A percentile compares a stretch with the other conserved stretches of the same genome.
phyloP scores from a whole-genome alignment of 2,113 vertebrate genomes.

The Cynoglossus semilaevis region DNA sequence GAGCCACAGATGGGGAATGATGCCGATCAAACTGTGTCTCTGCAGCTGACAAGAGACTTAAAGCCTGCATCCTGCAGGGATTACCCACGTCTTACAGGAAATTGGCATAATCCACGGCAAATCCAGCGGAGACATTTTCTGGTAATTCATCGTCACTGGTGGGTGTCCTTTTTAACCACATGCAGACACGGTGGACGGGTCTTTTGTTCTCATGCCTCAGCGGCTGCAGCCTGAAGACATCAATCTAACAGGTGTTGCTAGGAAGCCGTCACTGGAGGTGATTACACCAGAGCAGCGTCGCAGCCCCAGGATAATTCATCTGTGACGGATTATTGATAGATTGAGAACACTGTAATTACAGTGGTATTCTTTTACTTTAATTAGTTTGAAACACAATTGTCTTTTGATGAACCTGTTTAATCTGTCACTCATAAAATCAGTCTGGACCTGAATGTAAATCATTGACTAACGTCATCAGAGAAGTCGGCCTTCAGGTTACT shows the following conservation, averaged over 20 bases:
- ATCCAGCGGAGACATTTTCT: slow-evolving; percentile 38
- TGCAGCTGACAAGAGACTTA: slow-evolving; percentile 31
- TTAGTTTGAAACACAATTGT: slow-evolving; percentile 1
- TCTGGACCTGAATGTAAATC: no score
- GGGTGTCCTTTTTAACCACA: slow-evolving; percentile 31
- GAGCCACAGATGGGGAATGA: slow-evolving; percentile 44
- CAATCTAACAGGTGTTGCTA: slow-evolving; percentile 36
- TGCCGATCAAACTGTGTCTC: slow-evolving; percentile 57
- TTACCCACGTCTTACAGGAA: slow-evolving; percentile 58
- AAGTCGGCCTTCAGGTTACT: no score
- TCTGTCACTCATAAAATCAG: no score
- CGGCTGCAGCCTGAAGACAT: slow-evolving; percentile 38
- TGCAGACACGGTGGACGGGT: slow-evolving; percentile 23
- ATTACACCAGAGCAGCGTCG: slow-evolving; percentile 34
- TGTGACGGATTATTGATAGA: slow-evolving; percentile 26
- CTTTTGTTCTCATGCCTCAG: slow-evolving; percentile 50
- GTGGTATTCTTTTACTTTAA: background rate
- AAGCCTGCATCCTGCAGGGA: slow-evolving; percentile 51
- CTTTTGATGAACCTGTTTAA: no score
- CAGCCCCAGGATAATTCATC: slow-evolving; percentile 38
- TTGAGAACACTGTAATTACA: background rate
- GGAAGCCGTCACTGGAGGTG: slow-evolving; percentile 13
- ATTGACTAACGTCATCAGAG: no score
- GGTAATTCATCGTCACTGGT: slow-evolving; percentile 18
- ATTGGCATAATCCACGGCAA: slow-evolving; percentile 64